Conservation (phyloP, 2,113 vertebrate species). For the Apteryx mantelli region DNA sequence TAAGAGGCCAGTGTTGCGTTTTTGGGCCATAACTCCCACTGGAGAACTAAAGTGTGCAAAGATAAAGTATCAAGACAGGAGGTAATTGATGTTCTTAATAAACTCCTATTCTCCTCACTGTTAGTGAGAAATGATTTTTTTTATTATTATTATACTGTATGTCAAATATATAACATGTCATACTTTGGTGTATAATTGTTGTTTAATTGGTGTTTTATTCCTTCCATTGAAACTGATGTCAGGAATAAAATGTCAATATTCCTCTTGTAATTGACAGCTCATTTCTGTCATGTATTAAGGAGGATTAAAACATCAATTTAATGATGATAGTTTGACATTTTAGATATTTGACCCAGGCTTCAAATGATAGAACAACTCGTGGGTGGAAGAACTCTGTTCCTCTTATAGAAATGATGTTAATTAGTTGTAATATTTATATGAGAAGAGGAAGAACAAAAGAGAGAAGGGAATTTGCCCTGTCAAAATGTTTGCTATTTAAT, state of each 20-base stretch:
- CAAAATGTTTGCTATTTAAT: constrained; percentile 61
- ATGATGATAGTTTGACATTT: constrained; percentile 60
- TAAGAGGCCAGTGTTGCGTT: neutral
- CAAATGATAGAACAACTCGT: constrained; percentile 48
- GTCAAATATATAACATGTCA: constrained; percentile 67
- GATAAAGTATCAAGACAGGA: constrained; percentile 4
- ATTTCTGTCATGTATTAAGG: constrained; percentile 72
- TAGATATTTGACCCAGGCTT: constrained; percentile 63
- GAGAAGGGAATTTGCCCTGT: constrained; percentile 34
- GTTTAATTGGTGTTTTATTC: constrained; percentile 77
- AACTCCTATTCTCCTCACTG: constrained; percentile 38
- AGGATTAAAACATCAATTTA: constrained; percentile 76
- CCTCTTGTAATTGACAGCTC: constrained; percentile 72
- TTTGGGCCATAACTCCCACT: neutral
- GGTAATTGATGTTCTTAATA: constrained; percentile 51
- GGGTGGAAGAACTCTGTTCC: neutral
- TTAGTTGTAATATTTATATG: constrained; percentile 59
- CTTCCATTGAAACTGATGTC: constrained; percentile 63
- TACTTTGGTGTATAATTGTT: constrained; percentile 74
- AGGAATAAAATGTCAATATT: constrained; percentile 78
- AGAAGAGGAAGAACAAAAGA: constrained; percentile 13
- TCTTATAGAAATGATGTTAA: constrained; percentile 62
- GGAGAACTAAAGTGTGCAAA: neutral
- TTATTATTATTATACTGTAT: constrained; percentile 57
- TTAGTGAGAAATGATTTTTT: constrained; percentile 28